Base-by-base conservation (phyloP, 2,888 invertebrate species). In the Dynastes tityus region DNA sequence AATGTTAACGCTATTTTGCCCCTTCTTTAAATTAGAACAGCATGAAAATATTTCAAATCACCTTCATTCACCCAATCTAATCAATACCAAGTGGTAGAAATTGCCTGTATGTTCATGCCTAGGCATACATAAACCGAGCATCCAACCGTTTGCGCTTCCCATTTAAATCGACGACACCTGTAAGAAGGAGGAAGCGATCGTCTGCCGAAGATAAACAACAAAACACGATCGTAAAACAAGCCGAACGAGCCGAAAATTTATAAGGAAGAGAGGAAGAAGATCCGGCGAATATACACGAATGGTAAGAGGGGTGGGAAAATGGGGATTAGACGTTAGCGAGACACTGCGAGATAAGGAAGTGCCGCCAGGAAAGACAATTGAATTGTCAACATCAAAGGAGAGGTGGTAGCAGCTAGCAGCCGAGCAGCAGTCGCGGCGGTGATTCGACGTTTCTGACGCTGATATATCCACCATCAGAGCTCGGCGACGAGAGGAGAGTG, bases 301-400 rank as follows among this genome's bases (percentile, higher is more conserved):
- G 45, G 45, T 11, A 55, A 55, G 55, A 8, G 55, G 22, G 8
- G 55, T 8, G 55, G 6, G 55, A 32, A 32, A 32, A 16, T 8
- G 55, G 16, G 65, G 32, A 67, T 67, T 67, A 67, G 65, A 37
- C 55, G 55, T 55, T 45, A 49, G 45, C 29, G 53, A 53, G 32
- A 70, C 27, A 70, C 40, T 16, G 64, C 64, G 32, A 32, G 70
- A 70, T 70, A 70, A 70, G 70, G 70, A 70, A 70, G 32, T 29
- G 53, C 70, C 51, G 70, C 53, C 70, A 29, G 53, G 53, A 53
- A 53, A 70, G 53, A 70, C 70, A 70, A 70, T 70, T 70, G 70
- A 49, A 70, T 70, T 32, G 53, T 53, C 70, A 55, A 70, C 70
- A 70, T 70, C 70, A 70, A 70, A 70, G 70, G 53, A 70, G 70